Conservation (phyloP, 2,797 vertebrate genomes). For the Calcarius lapponicus region DNA sequence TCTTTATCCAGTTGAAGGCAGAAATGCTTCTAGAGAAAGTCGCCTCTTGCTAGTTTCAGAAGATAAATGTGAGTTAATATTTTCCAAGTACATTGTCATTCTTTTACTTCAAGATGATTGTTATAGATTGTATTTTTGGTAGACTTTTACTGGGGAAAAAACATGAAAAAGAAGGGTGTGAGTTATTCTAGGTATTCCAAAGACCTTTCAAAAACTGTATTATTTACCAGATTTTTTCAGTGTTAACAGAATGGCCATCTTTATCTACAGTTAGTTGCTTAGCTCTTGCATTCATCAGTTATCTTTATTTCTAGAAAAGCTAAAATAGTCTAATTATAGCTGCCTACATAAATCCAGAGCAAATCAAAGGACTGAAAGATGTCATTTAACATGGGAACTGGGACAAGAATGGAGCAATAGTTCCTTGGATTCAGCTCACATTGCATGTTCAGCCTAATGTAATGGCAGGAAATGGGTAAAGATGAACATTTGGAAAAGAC, state of each 20-base stretch:
- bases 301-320: not conserved
- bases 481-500: not conserved
- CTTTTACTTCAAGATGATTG: not conserved
- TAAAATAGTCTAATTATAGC: not conserved
- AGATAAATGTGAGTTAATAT: constrained; percentile 86
- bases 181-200: not conserved
- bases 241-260: not conserved
- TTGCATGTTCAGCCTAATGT: not conserved
- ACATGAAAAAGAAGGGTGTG: not conserved
- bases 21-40: constrained; percentile 78
- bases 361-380: not conserved
- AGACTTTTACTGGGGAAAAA: not conserved
- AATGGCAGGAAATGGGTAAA: not conserved
- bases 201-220: not conserved
- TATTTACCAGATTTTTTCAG: not conserved
- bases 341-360: not conserved
- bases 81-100: not conserved
- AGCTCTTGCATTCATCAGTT: not conserved
- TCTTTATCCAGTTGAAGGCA: constrained; percentile 80
- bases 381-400: rapidly evolving
- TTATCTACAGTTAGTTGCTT: not conserved
- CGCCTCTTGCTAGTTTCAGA: constrained; percentile 90
- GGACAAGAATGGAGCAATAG: not conserved
- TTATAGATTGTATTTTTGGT: not conserved
- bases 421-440: not conserved